These are phyloP conservation scores for Amphiprion percula DNA, from an alignment of 2,113 vertebrate species.

Conservation along the genomic window DNA sequence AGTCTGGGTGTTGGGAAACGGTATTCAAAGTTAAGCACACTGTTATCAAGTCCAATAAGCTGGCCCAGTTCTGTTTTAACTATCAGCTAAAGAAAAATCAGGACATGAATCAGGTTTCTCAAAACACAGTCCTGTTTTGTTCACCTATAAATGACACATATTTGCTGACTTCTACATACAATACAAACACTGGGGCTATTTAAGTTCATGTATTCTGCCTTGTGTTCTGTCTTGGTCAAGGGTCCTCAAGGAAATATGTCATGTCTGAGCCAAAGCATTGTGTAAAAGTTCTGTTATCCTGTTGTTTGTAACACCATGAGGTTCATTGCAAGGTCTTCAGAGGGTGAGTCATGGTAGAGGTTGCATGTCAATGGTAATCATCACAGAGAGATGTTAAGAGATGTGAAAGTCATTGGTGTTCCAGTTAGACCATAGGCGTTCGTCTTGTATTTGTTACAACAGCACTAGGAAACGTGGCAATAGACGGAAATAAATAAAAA, in stretches of 20 bases:
- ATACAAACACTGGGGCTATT: neutral
- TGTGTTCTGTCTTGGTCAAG: neutral
- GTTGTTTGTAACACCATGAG: slow-evolving; percentile 25
- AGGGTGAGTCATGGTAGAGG: slow-evolving; percentile 1
- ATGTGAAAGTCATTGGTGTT: slow-evolving; percentile 2
- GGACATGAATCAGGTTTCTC: too few relatives aligned
- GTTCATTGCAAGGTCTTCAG: slow-evolving; percentile 23
- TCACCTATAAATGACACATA: too few relatives aligned
- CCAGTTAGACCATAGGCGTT: slow-evolving; percentile 31
- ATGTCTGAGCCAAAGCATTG: neutral
- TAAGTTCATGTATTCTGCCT: neutral
- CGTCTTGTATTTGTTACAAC: neutral
- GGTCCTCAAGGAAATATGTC: neutral
- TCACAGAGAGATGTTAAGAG: slow-evolving; percentile 25
- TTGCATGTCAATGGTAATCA: slow-evolving; percentile 35
- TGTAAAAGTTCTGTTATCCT: slow-evolving; percentile 25
- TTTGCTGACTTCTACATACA: too few relatives aligned
- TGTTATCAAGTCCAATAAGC: neutral
- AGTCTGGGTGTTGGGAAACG: too few relatives aligned
- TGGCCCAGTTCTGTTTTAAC: neutral
- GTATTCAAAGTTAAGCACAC: slow-evolving; percentile 7
- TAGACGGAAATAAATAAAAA: neutral
- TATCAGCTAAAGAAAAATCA: neutral
- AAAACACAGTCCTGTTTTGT: too few relatives aligned
- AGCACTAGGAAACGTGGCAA: neutral